Evolutionary conservation across 2,797 vertebrate species (phyloP).

Genomic region (Psittacula echo): DNA sequence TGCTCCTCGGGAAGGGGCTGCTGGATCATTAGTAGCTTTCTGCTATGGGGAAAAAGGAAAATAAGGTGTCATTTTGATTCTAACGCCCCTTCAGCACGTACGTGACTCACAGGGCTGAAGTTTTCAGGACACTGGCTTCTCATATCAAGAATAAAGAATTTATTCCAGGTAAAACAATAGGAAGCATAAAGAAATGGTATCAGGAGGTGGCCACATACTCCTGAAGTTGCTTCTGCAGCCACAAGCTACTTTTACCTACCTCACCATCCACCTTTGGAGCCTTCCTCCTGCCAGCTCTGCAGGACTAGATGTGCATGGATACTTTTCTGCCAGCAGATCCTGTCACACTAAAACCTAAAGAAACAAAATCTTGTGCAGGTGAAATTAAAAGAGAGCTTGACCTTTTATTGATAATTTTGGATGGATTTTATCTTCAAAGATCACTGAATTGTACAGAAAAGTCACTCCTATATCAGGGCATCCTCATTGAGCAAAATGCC

Average conservation of each 20-base stretch:
- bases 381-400: not conserved
- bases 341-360: not conserved
- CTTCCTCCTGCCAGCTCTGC: not conserved
- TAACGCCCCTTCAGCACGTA: not conserved
- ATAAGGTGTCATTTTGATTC: not conserved
- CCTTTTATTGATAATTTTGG: not conserved
- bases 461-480: not conserved
- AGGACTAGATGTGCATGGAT: not conserved
- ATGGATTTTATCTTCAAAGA: not conserved
- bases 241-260: not conserved
- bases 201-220: not conserved
- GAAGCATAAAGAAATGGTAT: not conserved
- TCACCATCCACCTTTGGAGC: not conserved
- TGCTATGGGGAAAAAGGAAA: not conserved
- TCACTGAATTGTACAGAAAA: not conserved
- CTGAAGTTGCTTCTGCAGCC: not conserved
- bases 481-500: not conserved
- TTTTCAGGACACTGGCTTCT: slow-evolving; percentile 5
- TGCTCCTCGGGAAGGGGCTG: not conserved
- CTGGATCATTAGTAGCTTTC: slow-evolving; percentile 16
- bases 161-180: not conserved
- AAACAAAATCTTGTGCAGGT: not conserved
- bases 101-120: not conserved
- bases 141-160: not conserved
- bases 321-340: not conserved